phyloP scores from a whole-genome alignment of 2,888 invertebrate genomes.

The Melinaea marsaeus region DNA sequence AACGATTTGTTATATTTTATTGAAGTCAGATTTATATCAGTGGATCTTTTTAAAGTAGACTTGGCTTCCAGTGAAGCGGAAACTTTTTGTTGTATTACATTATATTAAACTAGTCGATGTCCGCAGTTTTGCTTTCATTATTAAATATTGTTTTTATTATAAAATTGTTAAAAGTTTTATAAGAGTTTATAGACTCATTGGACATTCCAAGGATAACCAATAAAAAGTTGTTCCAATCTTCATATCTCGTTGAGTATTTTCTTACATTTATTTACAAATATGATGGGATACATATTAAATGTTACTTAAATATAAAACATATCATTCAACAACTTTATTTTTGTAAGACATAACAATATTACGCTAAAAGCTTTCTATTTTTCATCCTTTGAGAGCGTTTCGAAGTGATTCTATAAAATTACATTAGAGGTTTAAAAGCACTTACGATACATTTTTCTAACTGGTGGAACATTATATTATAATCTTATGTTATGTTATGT shows the following conservation, averaged over 20 bases:
- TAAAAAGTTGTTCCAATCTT: too few relatives aligned
- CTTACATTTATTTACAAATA: too few relatives aligned
- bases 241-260: too few relatives aligned
- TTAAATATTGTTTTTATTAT: too few relatives aligned
- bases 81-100: neutral
- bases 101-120: too few relatives aligned
- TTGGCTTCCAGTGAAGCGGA: neutral
- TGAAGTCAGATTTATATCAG: neutral
- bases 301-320: neutral
- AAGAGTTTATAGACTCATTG: too few relatives aligned
- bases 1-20: conserved; percentile 3
- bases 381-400: conserved; percentile 5
- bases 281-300: too few relatives aligned
- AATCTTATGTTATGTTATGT: too few relatives aligned
- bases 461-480: conserved; percentile 4
- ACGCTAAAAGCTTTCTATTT: conserved; percentile 6
- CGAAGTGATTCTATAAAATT: conserved; percentile 6
- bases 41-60: conserved; percentile 1
- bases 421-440: conserved; percentile 7
- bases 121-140: too few relatives aligned
- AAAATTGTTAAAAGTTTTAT: too few relatives aligned
- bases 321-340: conserved; percentile 1
- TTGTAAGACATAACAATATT: conserved; percentile 2
- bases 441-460: conserved; percentile 5
- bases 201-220: too few relatives aligned